phyloP scores from a whole-genome alignment of 2,113 vertebrate genomes.

The Taxidea taxus region DNA sequence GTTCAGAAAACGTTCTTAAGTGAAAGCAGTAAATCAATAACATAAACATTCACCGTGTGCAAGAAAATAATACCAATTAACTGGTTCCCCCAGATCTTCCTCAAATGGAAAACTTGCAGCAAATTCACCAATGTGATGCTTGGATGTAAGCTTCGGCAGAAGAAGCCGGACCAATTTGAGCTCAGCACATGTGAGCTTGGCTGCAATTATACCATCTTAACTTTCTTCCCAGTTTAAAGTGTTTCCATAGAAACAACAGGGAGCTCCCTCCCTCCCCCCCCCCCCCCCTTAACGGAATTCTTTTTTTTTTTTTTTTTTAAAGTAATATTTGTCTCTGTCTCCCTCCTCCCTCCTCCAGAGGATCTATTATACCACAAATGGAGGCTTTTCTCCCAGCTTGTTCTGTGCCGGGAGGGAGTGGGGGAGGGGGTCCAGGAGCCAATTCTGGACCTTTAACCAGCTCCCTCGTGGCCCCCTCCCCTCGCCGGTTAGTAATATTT shows the following conservation, averaged over 20 bases:
- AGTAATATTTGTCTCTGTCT: slow-evolving; percentile 63
- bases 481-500: slow-evolving; percentile 83
- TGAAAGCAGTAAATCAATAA: neutral
- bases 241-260: slow-evolving; percentile 83
- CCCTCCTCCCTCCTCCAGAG: slow-evolving; percentile 70
- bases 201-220: slow-evolving; percentile 68
- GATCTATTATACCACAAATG: slow-evolving; percentile 71
- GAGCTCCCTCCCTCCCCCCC: slow-evolving; percentile 51
- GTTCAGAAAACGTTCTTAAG: neutral
- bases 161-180: neutral
- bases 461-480: slow-evolving; percentile 81
- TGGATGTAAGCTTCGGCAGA: neutral
- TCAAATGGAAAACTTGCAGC: neutral
- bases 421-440: slow-evolving; percentile 36
- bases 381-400: slow-evolving; percentile 68
- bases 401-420: slow-evolving; percentile 8
- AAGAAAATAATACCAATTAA: neutral
- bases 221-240: slow-evolving; percentile 70
- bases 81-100: too few species aligned
- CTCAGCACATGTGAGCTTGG: neutral
- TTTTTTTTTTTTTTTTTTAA: neutral
- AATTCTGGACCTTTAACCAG: slow-evolving; percentile 68
- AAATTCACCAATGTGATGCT: fast-evolving
- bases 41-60: neutral
- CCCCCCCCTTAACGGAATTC: slow-evolving; percentile 58